Conservation (phyloP, 2,888 invertebrate species). For the Drosophila mercatorum region DNA sequence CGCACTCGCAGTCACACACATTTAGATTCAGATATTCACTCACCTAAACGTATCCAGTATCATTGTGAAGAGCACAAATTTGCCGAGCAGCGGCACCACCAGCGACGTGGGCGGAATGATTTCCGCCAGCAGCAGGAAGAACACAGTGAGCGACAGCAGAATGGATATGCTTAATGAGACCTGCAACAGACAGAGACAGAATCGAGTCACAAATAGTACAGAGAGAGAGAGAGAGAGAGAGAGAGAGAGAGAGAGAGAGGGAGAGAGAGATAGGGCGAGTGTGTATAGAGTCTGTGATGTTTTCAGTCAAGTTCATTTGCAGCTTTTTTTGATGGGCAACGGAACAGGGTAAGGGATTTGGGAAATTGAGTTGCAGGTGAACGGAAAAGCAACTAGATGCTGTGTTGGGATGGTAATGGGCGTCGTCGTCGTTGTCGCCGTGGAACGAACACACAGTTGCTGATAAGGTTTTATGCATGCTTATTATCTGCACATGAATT, state of each 20-base stretch:
- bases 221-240: not conserved
- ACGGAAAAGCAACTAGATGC: conserved; percentile 35
- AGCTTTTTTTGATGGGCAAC: conserved; percentile 29
- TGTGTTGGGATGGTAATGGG: not conserved
- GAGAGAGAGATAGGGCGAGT: not conserved
- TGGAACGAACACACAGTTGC: conserved; percentile 1
- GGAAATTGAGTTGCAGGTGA: conserved; percentile 59
- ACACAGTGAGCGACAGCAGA: conserved; percentile 97
- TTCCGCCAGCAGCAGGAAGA: conserved; percentile 96
- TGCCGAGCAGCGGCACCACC: conserved; percentile 96
- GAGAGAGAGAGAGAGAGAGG: not conserved
- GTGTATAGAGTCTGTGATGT: conserved; percentile 35
- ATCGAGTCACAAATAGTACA: conserved; percentile 9
- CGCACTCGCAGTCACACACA: conserved; percentile 8
- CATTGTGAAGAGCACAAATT: conserved; percentile 98
- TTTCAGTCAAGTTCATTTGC: conserved; percentile 51
- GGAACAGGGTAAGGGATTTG: conserved; percentile 49
- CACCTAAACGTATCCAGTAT: conserved; percentile 97
- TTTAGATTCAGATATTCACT: conserved; percentile 67
- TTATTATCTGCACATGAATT: not conserved
- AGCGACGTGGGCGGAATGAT: conserved; percentile 96
- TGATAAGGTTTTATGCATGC: conserved; percentile 8
- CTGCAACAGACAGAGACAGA: conserved; percentile 84
- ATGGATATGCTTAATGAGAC: conserved; percentile 98
- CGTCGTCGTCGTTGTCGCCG: not conserved